Evolutionary conservation across 2,797 vertebrate species (phyloP).

Genomic region (Macroramphosus scolopax): DNA sequence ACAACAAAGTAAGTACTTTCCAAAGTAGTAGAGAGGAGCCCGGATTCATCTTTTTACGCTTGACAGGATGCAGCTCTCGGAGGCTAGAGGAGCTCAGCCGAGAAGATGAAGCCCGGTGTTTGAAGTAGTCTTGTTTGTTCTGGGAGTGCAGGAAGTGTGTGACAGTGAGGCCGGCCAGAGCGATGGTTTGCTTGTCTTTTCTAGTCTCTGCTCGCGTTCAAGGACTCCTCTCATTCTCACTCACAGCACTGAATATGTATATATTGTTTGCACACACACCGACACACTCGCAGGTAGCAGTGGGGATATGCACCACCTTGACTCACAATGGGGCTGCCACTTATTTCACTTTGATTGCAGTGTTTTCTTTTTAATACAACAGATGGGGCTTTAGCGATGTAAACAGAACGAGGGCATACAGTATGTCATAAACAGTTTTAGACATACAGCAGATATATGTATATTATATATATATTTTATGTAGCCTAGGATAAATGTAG

Average conservation of each 20-base stretch:
- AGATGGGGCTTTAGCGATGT: constrained; percentile 21
- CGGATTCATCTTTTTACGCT: constrained; percentile 21
- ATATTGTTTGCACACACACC: constrained; percentile 7
- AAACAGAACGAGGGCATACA: background rate
- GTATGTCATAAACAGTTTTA: background rate
- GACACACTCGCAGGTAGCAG: background rate
- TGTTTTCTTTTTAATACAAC: constrained; percentile 12
- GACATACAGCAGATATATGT: background rate
- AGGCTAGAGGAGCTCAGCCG: constrained; percentile 23
- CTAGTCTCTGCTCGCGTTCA: constrained; percentile 42
- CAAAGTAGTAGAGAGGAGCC: constrained; percentile 26
- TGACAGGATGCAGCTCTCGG: constrained; percentile 25
- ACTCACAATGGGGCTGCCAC: constrained; percentile 7
- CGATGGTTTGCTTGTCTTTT: constrained; percentile 53
- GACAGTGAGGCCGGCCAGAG: constrained; percentile 34
- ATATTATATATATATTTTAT: background rate
- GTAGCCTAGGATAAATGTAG: constrained; percentile 1
- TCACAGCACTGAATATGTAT: constrained; percentile 27
- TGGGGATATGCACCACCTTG: constrained; percentile 46
- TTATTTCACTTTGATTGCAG: constrained; percentile 22
- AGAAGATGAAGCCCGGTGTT: constrained; percentile 35
- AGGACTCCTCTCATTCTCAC: constrained; percentile 26
- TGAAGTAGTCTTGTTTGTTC: constrained; percentile 43
- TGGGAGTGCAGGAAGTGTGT: constrained; percentile 36
- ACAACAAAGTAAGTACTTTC: constrained; percentile 30